phyloP scores from a whole-genome alignment of 1,140 invertebrate genomes.

The Ectropis grisescens region DNA sequence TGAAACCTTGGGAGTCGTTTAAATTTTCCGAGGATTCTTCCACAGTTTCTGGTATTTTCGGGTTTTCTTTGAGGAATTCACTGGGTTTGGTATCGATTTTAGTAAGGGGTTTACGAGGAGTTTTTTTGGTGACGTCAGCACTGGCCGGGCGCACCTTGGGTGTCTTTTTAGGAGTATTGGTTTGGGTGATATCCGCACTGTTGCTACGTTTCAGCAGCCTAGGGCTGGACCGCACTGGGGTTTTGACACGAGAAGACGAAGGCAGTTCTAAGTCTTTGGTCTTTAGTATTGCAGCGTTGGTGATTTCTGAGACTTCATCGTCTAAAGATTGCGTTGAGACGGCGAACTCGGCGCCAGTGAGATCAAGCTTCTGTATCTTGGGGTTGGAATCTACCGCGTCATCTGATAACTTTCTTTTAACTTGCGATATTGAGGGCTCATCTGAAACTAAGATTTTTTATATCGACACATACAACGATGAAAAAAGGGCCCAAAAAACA shows the following conservation, averaged over 20 bases:
- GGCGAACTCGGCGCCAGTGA: slow-evolving; percentile 19
- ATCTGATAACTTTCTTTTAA: slow-evolving; percentile 45
- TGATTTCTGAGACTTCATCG: slow-evolving; percentile 52
- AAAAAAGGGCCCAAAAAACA: no score
- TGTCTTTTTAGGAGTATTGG: slow-evolving; percentile 43
- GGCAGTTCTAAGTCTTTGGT: slow-evolving; percentile 26
- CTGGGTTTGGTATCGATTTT: slow-evolving; percentile 17
- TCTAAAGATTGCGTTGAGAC: slow-evolving; percentile 39
- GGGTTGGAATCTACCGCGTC: slow-evolving; percentile 25
- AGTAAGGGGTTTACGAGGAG: slow-evolving; percentile 22
- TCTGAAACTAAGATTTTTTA: no score
- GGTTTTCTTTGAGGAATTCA: slow-evolving; percentile 38
- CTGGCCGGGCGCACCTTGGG: slow-evolving; percentile 44
- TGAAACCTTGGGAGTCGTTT: slow-evolving; percentile 56
- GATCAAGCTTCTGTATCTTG: slow-evolving; percentile 45
- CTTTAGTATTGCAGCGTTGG: slow-evolving; percentile 24
- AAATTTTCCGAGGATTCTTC: slow-evolving; percentile 33
- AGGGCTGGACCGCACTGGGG: slow-evolving; percentile 39
- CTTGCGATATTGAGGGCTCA: no score
- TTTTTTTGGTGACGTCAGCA: slow-evolving; percentile 41
- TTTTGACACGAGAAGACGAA: slow-evolving; percentile 36
- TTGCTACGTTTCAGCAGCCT: slow-evolving; percentile 41
- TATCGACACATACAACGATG: no score
- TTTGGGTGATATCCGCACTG: slow-evolving; percentile 31
- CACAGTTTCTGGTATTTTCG: slow-evolving; percentile 36